Base-by-base conservation (phyloP, 2,797 vertebrate species). In the Ceryle rudis region DNA sequence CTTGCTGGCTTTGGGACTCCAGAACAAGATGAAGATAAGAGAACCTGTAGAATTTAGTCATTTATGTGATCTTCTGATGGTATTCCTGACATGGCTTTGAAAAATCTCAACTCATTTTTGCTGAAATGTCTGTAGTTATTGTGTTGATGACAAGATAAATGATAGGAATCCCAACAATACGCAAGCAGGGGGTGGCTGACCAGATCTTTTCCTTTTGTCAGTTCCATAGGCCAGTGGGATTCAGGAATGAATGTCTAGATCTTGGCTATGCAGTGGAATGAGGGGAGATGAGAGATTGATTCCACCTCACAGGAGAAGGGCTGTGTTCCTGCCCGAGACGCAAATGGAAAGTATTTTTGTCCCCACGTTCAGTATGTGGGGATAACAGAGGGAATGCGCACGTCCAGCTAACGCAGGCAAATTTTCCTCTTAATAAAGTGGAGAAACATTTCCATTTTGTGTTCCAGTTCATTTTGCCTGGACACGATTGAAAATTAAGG, bases 381-480 rank as follows among this genome's bases (percentile, higher is more conserved):
- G 9, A 26, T 78, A 65, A 69, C 26, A 85, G 28, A 81, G 20
- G 14, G 73, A 86, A 44, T 25, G 18, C 35, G 75, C 47, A 23
- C 11, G 83, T 89, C 20, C 11, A 58, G 33, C n/a, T 90, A 87
- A 47, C 14, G 13, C 14, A 72, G 55, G 18, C 51, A 80, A 73
- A 54, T 42, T 11, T 23, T 88, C 44, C 31, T 55, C 33, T 57
- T 57, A 57, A 47, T 39, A 28, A 61, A 84, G 58, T n/a, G 3
- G 37, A 81, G 47, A 31, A 74, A 39, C 20, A 22, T 39, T 89
- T 70, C n/a, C 47, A 29, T 87, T 94, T 81, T 70, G 17, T 73
- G 51, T 75, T 93, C 55, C 39, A 49, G 77, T 81, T 75, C 72
- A 70, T 84, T 92, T 91, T n/a, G n/a, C n/a, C n/a, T n/a, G n/a